Evolutionary conservation across 2,888 invertebrate genomes (phyloP), one percentile per base, ranked within the genome.

Genomic region (Nomada lathburiana): DNA sequence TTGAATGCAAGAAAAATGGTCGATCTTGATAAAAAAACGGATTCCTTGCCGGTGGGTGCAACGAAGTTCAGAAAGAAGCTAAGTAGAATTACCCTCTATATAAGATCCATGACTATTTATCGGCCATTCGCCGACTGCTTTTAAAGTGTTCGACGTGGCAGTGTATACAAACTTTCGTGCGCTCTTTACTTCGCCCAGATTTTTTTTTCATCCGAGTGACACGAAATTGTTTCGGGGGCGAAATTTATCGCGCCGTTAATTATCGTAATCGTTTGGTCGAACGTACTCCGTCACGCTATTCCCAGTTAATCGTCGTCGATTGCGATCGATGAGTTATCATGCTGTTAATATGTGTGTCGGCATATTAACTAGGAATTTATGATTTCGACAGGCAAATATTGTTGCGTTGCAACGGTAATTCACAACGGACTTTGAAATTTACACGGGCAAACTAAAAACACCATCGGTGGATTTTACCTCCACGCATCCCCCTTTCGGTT

Each of bases 291-390:
- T 63, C 55, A 57, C 10, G 53, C 13, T 53, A 16, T 23, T 7
- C 18, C 16, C 9, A 18, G 57, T 59, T 57, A 74, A 76, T 76
- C 57, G 63, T 64, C 47, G 44, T 57, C 20, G 70, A 62, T 62
- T 20, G 75, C 50, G 9, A 50, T 75, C 60, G 26, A 50, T 57
- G 76, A 73, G 23, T 63, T 57, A 76, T 55, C 47, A 16, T 26
- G 73, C 18, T 50, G 47, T 47, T 63, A 55, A 55, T 68, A 63
- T n/a, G 36, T 60, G 47, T 74, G 73, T 18, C 47, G 68, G 29
- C 42, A 52, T 50, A 69, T 74, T 50, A 42, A 59, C 59, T 10
- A 5, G 36, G 26, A 42, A 70, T 75, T 62, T 60, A 36, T 18
- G 44, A 52, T 69, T 50, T 26, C 36, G 7, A 53, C 23, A 9